These are phyloP conservation scores for Chaunax sp. DNA, from an alignment of 2,797 vertebrate species.

Conservation along the genomic window DNA sequence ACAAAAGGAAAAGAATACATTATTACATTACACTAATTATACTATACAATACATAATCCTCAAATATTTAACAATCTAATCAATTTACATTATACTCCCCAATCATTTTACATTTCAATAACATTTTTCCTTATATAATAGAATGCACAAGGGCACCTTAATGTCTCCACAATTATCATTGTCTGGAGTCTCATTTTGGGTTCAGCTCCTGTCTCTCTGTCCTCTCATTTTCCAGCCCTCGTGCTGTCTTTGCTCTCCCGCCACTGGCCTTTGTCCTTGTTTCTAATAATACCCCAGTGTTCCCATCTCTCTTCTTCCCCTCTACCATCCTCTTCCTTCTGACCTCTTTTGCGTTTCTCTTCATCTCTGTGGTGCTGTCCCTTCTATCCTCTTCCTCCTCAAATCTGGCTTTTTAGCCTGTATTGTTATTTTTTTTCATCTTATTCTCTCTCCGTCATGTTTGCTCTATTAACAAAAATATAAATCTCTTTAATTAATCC, in stretches of 20 bases:
- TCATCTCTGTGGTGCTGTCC: slow-evolving; percentile 33
- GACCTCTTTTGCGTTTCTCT: slow-evolving; percentile 44
- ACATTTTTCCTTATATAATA: slow-evolving; percentile 53
- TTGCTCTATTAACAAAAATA: slow-evolving; percentile 3
- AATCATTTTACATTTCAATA: too few species aligned
- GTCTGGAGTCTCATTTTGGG: slow-evolving; percentile 53
- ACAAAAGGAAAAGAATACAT: too few species aligned
- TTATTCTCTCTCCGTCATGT: background rate
- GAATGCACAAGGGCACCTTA: slow-evolving; percentile 55
- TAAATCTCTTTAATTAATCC: background rate
- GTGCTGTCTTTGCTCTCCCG: slow-evolving; percentile 59
- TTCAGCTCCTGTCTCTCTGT: slow-evolving; percentile 40
- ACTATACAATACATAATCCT: too few species aligned
- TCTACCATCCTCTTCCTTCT: slow-evolving; percentile 42
- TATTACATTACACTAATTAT: too few species aligned
- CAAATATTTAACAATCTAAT: too few species aligned
- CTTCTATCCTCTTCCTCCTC: slow-evolving; percentile 22
- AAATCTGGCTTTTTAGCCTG: slow-evolving; percentile 27
- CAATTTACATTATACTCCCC: too few species aligned
- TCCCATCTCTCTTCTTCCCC: slow-evolving; percentile 27
- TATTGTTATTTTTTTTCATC: background rate
- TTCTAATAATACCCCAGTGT: slow-evolving; percentile 70
- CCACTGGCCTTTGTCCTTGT: slow-evolving; percentile 76
- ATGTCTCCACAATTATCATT: slow-evolving; percentile 43
- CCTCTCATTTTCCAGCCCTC: slow-evolving; percentile 59